Evolutionary conservation across 1,140 invertebrate genomes (phyloP), one percentile per base, ranked within the genome.

Genomic region (Harlomillsia oculata): DNA sequence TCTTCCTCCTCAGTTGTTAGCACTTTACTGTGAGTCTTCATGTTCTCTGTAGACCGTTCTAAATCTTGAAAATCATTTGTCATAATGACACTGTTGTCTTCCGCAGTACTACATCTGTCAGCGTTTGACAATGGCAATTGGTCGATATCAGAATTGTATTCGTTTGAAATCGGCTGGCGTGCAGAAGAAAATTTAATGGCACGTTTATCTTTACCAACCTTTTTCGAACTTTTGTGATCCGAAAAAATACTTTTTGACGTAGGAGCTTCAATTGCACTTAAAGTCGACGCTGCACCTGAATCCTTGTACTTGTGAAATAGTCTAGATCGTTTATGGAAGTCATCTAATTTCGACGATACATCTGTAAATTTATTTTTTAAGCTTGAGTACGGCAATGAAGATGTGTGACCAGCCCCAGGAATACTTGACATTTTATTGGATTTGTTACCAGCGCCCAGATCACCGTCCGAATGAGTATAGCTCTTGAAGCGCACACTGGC

Each of bases 401-500:
- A 26, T 45, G 50, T 45, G 26, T 46, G 25, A 3, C 41, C 32
- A 51, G 37, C 30, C 20, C 39, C 29, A 20, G 36, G 21, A 48
- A 30, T 39, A 21, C 36, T 46, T 8, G 44, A 21, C 13, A 34
- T n/a, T 2, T 20, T 29, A 6, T 39, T 28, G 14, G 49, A 44
- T 28, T 4, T 29, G 3, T 16, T 36, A 18, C 4, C 16, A 20
- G 44, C 5, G 5, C n/a, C n/a, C 34, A 28, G 23, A 29, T 14
- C 25, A 18, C 9, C 25, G n/a, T 37, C 26, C 1, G n/a, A 14
- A 25, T 45, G 23, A 3, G 9, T 51, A 37, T 65, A 65, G 16
- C 29, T 50, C 13, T 60, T 48, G 53, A 62, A 62, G 14, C 30
- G 30, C 25, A 48, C 39, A 25, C 36, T 36, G 2, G 57, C 60